phyloP scores from a whole-genome alignment of 2,113 vertebrate species.

The Cathartes aura region DNA sequence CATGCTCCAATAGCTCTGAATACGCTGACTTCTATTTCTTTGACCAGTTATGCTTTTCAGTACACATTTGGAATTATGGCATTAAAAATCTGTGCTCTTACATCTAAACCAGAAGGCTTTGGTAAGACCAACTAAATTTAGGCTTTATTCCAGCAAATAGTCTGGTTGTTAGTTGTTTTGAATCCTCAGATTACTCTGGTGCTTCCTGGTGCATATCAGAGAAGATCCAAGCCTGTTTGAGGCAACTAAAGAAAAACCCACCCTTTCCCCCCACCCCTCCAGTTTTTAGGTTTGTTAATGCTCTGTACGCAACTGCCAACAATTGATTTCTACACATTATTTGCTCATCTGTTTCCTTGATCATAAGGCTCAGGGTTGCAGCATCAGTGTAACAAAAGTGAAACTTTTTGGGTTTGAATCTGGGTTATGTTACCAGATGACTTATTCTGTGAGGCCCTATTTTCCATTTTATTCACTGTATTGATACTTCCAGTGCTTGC shows the following conservation, averaged over 20 bases:
- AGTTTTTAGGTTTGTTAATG: background rate
- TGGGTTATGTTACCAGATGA: background rate
- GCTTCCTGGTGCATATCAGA: background rate
- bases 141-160: background rate
- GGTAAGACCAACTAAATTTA: background rate
- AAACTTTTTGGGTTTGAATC: background rate
- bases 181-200: background rate
- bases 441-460: background rate
- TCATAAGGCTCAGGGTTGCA: background rate
- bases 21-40: background rate
- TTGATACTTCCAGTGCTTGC: background rate
- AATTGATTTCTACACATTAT: accelerated
- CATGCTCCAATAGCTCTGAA: background rate
- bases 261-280: background rate
- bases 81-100: background rate
- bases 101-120: background rate
- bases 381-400: background rate
- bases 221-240: background rate
- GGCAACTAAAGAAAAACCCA: too few species aligned
- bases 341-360: background rate
- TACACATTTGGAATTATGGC: background rate
- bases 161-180: background rate
- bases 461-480: background rate
- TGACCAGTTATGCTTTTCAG: background rate
- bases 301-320: background rate